Base-by-base conservation (phyloP, 2,888 invertebrate species). In the Onchidella celtica region DNA sequence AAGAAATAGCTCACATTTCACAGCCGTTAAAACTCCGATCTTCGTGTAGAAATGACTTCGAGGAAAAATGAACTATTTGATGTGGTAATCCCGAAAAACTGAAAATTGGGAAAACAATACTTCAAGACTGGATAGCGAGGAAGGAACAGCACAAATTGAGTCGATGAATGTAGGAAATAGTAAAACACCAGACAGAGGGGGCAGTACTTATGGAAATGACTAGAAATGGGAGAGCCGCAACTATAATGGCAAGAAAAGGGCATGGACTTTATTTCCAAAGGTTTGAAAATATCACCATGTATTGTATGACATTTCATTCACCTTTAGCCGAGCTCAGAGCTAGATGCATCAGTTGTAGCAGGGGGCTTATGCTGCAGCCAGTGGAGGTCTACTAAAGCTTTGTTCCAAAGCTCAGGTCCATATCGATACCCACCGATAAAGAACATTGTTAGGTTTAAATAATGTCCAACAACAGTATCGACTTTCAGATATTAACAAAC, bases 231-330 rank as follows among this genome's bases (percentile, higher is more conserved):
- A 72, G 79, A 72, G 55, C 32, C 27, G 11, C n/a, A 29, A 32
- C 72, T 65, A 47, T 59, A 72, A 65, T 72, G 59, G 72, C 79
- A 68, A 65, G 63, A 29, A 82, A 74, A 73, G 72, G 74, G 72
- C 63, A 68, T 57, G 66, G 61, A 73, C 69, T 75, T 74, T 75
- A 81, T 81, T 66, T 70, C 69, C 68, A 81, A 65, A 81, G 81
- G 72, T 47, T 79, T 79, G 72, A 79, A 86, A 86, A 86, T 86
- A 86, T 84, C 86, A 84, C 85, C 72, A 82, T 68, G 83, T 83
- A 84, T 83, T 84, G 77, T 79, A 69, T 86, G 86, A 86, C 86
- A 86, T 86, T 86, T 84, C 78, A 55, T 83, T 86, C 86, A 86
- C 86, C 86, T 86, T 86, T 86, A 59, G 78, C 79, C 82, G 73